A percentile compares a stretch with the other conserved stretches of the same genome.
Conservation (phyloP, 30 jellyfish, hydroid and myxozoan genomes). For the Aurelia sp. region DNA sequence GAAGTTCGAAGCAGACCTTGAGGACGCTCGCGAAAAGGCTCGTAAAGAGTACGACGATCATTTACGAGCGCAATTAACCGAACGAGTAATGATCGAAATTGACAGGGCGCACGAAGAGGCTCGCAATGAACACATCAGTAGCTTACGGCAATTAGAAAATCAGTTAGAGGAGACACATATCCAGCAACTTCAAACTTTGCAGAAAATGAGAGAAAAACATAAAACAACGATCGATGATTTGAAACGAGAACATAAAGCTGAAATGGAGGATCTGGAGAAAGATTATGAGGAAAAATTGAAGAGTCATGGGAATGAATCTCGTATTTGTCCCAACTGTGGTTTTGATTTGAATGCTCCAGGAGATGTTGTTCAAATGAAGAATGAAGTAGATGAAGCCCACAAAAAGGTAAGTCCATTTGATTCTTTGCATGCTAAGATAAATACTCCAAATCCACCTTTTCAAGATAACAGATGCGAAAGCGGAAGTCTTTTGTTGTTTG, state of each 20-base stretch:
- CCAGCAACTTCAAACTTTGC: constrained; percentile 57
- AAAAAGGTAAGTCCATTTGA: constrained; percentile 26
- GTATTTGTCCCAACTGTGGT: constrained; percentile 22
- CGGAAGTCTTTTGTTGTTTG: no score
- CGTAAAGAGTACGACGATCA: constrained; percentile 48
- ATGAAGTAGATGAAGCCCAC: constrained; percentile 56
- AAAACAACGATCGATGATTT: constrained; percentile 32
- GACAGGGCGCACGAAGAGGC: constrained; percentile 45
- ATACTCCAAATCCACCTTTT: no score
- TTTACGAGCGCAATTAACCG: constrained; percentile 39
- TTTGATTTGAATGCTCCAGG: constrained; percentile 15
- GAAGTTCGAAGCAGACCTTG: constrained; percentile 31
- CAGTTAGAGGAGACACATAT: constrained; percentile 56
- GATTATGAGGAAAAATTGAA: constrained; percentile 38
- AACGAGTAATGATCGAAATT: constrained; percentile 26
- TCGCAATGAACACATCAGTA: constrained; percentile 14
- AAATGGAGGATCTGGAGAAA: constrained; percentile 26
- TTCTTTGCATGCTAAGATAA: background rate
- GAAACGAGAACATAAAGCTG: constrained; percentile 50
- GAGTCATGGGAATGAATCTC: constrained; percentile 7
- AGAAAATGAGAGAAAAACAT: constrained; percentile 49
- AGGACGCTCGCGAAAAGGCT: constrained; percentile 26
- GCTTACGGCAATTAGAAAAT: constrained; percentile 45
- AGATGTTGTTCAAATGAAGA: constrained; percentile 33
- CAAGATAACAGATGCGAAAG: no score